Conservation (phyloP, 1,140 invertebrate species). For the Diprion similis region DNA sequence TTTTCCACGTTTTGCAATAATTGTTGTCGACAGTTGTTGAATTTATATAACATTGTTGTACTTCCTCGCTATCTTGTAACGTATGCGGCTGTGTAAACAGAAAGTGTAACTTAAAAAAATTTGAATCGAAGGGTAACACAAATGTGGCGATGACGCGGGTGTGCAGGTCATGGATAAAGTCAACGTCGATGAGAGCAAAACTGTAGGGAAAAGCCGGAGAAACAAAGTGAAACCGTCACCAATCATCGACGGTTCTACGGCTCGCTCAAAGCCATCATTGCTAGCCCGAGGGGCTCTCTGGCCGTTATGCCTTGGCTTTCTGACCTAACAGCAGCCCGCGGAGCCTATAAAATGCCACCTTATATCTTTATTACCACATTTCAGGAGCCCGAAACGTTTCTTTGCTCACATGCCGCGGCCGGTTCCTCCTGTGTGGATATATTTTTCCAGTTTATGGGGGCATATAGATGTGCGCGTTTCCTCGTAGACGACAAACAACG, state of each 20-base stretch:
- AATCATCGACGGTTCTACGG: background rate
- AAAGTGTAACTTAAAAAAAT: too few species aligned
- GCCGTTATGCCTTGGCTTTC: slow-evolving; percentile 24
- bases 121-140: too few species aligned
- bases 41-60: too few species aligned
- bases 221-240: background rate
- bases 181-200: too few species aligned
- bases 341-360: slow-evolving; percentile 28
- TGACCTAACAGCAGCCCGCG: slow-evolving; percentile 20
- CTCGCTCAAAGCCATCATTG: background rate
- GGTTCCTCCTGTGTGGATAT: background rate
- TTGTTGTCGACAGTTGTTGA: too few species aligned
- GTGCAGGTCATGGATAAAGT: too few species aligned
- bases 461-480: too few species aligned
- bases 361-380: slow-evolving; percentile 38
- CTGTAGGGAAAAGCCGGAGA: too few species aligned
- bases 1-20: too few species aligned
- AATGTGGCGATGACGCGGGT: too few species aligned
- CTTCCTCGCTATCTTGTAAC: too few species aligned
- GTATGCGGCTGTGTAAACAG: too few species aligned
- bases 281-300: slow-evolving; percentile 2
- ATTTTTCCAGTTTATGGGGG: background rate
- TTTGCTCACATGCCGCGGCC: background rate
- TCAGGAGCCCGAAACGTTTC: slow-evolving; percentile 16
- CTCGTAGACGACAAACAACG: background rate